Conservation (phyloP, 2,888 invertebrate genomes). For the Dermolepida albohirtum region DNA sequence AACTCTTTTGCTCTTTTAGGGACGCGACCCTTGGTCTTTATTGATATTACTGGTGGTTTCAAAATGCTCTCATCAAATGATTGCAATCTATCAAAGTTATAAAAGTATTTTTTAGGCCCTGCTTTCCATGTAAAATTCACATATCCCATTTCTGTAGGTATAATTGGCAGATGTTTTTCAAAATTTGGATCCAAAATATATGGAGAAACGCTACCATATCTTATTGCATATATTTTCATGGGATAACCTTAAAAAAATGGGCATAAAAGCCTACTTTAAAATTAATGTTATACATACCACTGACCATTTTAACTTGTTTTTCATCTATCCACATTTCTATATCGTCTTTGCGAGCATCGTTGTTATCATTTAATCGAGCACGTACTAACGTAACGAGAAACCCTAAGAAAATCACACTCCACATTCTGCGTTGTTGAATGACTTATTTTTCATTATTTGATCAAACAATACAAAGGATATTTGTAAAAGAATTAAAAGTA, state of each 20-base stretch:
- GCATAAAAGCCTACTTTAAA: constrained; percentile 9
- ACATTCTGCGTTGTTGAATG: constrained; percentile 6
- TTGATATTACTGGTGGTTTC: constrained; percentile 88
- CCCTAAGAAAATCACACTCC: constrained; percentile 6
- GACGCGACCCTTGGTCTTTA: constrained; percentile 86
- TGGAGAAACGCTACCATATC: constrained; percentile 86
- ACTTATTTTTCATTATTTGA: constrained; percentile 7
- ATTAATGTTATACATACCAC: constrained; percentile 72
- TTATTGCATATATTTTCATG: constrained; percentile 91
- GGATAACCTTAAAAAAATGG: constrained; percentile 73
- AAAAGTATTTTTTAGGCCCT: constrained; percentile 82
- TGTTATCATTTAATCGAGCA: constrained; percentile 60
- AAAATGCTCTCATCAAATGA: constrained; percentile 87
- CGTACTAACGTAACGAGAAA: constrained; percentile 19
- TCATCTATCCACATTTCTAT: constrained; percentile 91
- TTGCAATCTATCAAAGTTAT: constrained; percentile 87
- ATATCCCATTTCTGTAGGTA: constrained; percentile 91
- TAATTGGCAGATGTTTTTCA: constrained; percentile 88
- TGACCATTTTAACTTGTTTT: constrained; percentile 90
- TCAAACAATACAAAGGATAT: not conserved
- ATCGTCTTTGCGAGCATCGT: constrained; percentile 68
- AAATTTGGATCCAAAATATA: constrained; percentile 92
- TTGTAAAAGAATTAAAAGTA: not conserved
- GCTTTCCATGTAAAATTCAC: constrained; percentile 94
- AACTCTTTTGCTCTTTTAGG: constrained; percentile 91